Evolutionary conservation across 1,140 invertebrate genomes (phyloP).

Genomic region (Drosophila sp.): DNA sequence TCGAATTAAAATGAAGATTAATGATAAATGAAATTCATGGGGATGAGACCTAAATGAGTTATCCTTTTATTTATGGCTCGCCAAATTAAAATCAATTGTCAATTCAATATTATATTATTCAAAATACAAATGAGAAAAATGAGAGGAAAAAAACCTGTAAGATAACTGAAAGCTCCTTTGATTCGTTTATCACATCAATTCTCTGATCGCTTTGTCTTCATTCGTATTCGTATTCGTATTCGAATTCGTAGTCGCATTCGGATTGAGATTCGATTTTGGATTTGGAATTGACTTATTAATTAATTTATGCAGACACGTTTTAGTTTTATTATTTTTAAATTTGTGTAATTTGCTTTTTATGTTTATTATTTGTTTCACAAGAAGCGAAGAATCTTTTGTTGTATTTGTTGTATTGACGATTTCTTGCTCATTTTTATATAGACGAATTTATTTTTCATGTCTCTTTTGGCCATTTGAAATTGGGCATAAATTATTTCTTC

Average conservation of each 20-base stretch:
- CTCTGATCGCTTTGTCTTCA: slow-evolving; percentile 35
- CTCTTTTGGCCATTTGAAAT: slow-evolving; percentile 62
- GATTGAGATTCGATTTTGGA: slow-evolving; percentile 37
- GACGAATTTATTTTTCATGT: slow-evolving; percentile 43
- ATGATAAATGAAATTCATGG: slow-evolving; percentile 17
- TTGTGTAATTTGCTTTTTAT: slow-evolving; percentile 76
- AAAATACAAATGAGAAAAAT: slow-evolving; percentile 23
- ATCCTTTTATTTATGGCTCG: slow-evolving; percentile 42
- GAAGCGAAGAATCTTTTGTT: slow-evolving; percentile 41
- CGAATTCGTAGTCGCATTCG: slow-evolving; percentile 33
- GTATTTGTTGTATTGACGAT: slow-evolving; percentile 22
- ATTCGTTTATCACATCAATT: slow-evolving; percentile 34
- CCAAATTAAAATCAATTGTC: slow-evolving; percentile 39
- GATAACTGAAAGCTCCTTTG: slow-evolving; percentile 23
- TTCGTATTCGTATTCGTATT: slow-evolving; percentile 25
- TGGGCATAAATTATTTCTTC: slow-evolving; percentile 76
- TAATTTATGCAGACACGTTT: slow-evolving; percentile 85
- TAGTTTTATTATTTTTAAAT: slow-evolving; percentile 83
- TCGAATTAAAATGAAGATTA: slow-evolving; percentile 1
- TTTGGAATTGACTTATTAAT: slow-evolving; percentile 83
- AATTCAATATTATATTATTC: slow-evolving; percentile 30
- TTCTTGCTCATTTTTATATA: slow-evolving; percentile 34
- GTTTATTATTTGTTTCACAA: slow-evolving; percentile 50
- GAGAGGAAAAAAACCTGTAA: slow-evolving; percentile 37
- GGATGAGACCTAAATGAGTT: slow-evolving; percentile 24